Percentiles rank a stretch among this genome's conserved stretches.
Evolutionary conservation across 2,113 vertebrate species (phyloP).

Genomic region (Rhabdomys dilectus): DNA sequence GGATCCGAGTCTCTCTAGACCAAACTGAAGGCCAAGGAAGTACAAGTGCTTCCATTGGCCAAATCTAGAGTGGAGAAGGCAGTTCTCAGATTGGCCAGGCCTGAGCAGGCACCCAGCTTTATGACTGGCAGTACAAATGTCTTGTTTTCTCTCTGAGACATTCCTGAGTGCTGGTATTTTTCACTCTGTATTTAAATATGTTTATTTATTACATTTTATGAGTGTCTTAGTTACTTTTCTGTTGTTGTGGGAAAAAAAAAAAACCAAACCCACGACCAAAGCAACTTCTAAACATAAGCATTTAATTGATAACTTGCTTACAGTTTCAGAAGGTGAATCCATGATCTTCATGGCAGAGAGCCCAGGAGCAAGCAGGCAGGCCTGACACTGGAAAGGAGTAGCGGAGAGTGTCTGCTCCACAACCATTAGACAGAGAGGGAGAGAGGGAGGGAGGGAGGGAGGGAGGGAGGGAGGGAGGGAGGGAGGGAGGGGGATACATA

Average conservation of each 20-base stretch:
- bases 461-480: not conserved
- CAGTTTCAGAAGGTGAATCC: not conserved
- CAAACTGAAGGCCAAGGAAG: not conserved
- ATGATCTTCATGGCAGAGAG: not conserved
- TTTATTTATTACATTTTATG: not conserved
- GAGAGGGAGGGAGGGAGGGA: not conserved
- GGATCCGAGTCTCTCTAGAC: not conserved
- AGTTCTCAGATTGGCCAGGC: not conserved
- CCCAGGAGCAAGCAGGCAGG: not conserved
- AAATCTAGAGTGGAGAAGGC: not conserved
- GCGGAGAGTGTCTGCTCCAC: not conserved
- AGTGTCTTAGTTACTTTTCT: not conserved
- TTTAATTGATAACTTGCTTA: not conserved
- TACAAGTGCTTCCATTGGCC: not conserved
- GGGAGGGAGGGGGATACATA: too few relatives aligned
- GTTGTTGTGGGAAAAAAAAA: not conserved
- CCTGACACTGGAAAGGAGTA: not conserved
- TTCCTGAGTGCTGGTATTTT: not conserved
- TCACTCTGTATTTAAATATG: not conserved
- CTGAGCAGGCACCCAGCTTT: not conserved
- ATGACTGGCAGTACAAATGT: not conserved
- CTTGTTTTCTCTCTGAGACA: not conserved
- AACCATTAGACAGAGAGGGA: not conserved
- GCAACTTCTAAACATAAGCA: not conserved
- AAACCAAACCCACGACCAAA: not conserved